Base-by-base conservation (phyloP, 2,113 vertebrate genomes). In the Nothocercus nigrocapillus region DNA sequence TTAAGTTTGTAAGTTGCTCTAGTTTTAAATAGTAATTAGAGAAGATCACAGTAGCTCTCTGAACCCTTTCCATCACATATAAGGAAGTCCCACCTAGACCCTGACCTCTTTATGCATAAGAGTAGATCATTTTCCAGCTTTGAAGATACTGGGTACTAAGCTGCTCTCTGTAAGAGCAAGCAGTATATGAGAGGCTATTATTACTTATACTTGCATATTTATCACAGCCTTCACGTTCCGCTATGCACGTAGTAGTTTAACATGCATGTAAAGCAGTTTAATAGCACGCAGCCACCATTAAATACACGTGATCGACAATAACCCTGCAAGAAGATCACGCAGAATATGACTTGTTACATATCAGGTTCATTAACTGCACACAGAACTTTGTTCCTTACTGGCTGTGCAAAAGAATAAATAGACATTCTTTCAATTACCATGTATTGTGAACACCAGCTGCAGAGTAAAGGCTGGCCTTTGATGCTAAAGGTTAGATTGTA, bases 101-200 rank as follows among this genome's bases (percentile, higher is more conserved):
- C 59, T 18, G 12, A 34, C 5, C 20, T 27, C 51, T 76, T 64
- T 49, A 30, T 4, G 34, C n/a, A 70, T 27, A 53, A 24, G 10
- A 73, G 27, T 3, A 44, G 53, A 18, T 47, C 15, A 51, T 49
- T 89, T 69, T 58, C 44, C 78, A 62, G 30, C 19, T 69, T 58
- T 44, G n/a, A 91, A 63, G 30, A 20, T 13, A 24, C 14, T 47
- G 4, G 32, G 34, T 45, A 2, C 21, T 32, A 42, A 38, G 21
- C 13, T 1, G 0, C n/a, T 53, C 20, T 34, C 4, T 32, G 8
- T 7, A 56, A 32, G 24, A n/a, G 63, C 5, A 45, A 49, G 4
- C 28, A 27, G 11, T 21, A 30, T 22, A 12, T 4, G 20, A 88
- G 32, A 42, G 40, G 8, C n/a, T 49, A 24, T 53, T 87, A 28